Conservation (phyloP, 2,797 vertebrate genomes). For the Sebastiscus tertius region DNA sequence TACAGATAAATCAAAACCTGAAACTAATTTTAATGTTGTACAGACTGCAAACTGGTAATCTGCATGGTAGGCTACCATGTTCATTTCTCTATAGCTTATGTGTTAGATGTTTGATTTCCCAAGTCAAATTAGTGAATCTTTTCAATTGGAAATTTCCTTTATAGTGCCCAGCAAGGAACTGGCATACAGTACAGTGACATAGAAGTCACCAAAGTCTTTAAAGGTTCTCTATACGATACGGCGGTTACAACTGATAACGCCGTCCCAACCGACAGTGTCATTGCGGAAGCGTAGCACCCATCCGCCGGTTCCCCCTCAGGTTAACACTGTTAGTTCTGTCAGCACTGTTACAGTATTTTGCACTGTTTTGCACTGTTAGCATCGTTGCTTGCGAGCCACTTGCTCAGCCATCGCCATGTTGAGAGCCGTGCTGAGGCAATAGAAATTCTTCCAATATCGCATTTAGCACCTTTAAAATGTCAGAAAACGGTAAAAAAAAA, state of each 20-base stretch:
- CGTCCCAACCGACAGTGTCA: rapidly evolving
- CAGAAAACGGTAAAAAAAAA: not conserved
- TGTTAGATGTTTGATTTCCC: not conserved
- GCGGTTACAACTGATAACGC: too few relatives aligned
- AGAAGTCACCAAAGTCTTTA: not conserved
- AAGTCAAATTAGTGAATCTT: not conserved
- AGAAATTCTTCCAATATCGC: too few relatives aligned
- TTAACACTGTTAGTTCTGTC: too few relatives aligned
- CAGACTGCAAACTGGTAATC: not conserved
- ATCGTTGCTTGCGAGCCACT: too few relatives aligned
- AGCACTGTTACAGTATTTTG: too few relatives aligned
- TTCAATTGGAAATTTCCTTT: not conserved
- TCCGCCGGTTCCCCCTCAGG: too few relatives aligned
- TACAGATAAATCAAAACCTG: slow-evolving; percentile 11
- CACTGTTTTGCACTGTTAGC: too few relatives aligned
- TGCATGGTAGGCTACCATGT: not conserved
- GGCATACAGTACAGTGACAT: not conserved
- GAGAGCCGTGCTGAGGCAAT: too few relatives aligned
- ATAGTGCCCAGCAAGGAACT: not conserved
- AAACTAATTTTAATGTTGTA: slow-evolving; percentile 19
- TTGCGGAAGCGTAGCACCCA: too few relatives aligned
- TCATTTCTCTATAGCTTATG: not conserved
- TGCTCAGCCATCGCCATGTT: too few relatives aligned
- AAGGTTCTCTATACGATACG: too few relatives aligned
- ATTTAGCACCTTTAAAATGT: too few relatives aligned